Evolutionary conservation across 2,113 vertebrate species (phyloP).

Genomic region (Fregetta grallaria): DNA sequence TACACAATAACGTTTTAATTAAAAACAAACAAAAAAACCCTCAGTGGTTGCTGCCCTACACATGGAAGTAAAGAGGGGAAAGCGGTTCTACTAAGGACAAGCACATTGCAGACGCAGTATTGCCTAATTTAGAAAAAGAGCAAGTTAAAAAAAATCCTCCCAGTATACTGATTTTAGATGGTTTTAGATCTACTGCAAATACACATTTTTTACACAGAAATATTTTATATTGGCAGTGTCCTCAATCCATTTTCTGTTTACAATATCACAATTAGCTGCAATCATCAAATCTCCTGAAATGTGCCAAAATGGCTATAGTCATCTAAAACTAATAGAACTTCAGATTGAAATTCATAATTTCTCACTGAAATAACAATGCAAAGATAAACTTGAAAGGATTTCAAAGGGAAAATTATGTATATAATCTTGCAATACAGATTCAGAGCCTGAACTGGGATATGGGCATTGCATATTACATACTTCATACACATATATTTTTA

Average conservation of each 20-base stretch:
- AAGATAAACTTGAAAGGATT: not conserved
- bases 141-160: not conserved
- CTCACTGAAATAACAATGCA: not conserved
- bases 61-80: not conserved
- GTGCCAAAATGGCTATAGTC: not conserved
- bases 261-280: not conserved
- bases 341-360: not conserved
- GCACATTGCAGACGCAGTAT: not conserved
- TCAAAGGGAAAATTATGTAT: not conserved
- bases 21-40: not conserved
- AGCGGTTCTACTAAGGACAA: not conserved
- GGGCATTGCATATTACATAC: not conserved
- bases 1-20: not conserved
- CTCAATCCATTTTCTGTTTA: not conserved
- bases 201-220: not conserved
- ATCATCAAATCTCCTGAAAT: not conserved
- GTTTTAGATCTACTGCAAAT: not conserved
- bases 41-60: not conserved
- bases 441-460: not conserved
- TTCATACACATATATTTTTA: accelerated
- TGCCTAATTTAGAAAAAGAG: not conserved
- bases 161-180: not conserved
- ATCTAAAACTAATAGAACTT: not conserved
- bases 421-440: not conserved
- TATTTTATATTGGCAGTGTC: not conserved